phyloP scores from a whole-genome alignment of 2,113 vertebrate genomes.

The Micronycteris hirsuta region DNA sequence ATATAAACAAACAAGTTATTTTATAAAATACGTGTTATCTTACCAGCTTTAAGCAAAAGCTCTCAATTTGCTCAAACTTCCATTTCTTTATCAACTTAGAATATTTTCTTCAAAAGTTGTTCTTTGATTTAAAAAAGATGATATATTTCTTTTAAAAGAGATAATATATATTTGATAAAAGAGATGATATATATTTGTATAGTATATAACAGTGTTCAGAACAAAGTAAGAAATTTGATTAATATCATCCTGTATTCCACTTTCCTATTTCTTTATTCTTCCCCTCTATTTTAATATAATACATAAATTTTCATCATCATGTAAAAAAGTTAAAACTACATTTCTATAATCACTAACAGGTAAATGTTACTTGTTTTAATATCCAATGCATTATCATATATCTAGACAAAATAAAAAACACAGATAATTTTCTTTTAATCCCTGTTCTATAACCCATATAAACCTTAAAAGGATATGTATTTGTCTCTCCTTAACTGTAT shows the following conservation, averaged over 20 bases:
- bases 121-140: background rate
- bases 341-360: background rate
- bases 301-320: background rate
- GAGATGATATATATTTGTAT: no score
- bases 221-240: background rate
- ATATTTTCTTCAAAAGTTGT: background rate
- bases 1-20: background rate
- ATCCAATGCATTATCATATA: background rate
- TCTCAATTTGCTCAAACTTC: background rate
- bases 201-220: background rate
- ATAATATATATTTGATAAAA: no score
- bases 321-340: background rate
- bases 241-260: background rate
- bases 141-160: no score
- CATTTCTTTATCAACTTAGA: background rate
- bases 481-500: background rate
- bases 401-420: background rate
- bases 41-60: background rate
- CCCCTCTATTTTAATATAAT: background rate
- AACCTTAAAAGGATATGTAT: background rate
- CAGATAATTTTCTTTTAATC: background rate
- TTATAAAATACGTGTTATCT: background rate
- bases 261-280: background rate
- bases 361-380: background rate
- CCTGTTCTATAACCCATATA: background rate